phyloP scores from a whole-genome alignment of 2,113 vertebrate genomes.

The Ahaetulla prasina region DNA sequence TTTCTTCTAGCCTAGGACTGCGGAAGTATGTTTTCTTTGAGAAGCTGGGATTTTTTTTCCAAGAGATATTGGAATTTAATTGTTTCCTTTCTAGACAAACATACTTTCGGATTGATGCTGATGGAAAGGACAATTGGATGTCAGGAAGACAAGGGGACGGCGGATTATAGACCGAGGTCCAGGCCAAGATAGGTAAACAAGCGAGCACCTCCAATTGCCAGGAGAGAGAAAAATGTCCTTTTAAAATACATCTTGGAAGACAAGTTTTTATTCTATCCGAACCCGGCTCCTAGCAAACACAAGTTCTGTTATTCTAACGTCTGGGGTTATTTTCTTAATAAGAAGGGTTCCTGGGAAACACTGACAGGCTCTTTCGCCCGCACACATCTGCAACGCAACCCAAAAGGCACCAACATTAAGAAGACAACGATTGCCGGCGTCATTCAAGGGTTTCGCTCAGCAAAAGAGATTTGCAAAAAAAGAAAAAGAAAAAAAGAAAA shows the following conservation, averaged over 20 bases:
- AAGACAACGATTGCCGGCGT: constrained; percentile 11
- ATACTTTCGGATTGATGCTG: constrained; percentile 70
- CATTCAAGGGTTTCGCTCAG: neutral
- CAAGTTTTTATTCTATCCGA: constrained; percentile 60
- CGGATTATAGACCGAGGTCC: constrained; percentile 61
- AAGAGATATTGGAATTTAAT: constrained; percentile 73
- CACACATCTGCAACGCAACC: constrained; percentile 41
- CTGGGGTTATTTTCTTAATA: constrained; percentile 61
- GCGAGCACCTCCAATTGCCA: constrained; percentile 51
- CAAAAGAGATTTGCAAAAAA: constrained; percentile 10
- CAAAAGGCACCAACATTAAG: constrained; percentile 9
- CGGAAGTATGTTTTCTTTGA: constrained; percentile 68
- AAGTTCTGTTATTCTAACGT: constrained; percentile 63
- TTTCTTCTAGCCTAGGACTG: constrained; percentile 23
- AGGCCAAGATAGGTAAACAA: constrained; percentile 66
- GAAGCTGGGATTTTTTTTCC: constrained; percentile 59
- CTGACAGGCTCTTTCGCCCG: constrained; percentile 30
- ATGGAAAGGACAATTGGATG: constrained; percentile 69
- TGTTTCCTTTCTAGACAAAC: constrained; percentile 82
- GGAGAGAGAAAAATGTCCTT: constrained; percentile 41
- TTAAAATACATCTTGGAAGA: constrained; percentile 64
- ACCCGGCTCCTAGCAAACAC: constrained; percentile 49
- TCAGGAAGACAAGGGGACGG: constrained; percentile 60
- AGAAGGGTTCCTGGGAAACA: constrained; percentile 43
- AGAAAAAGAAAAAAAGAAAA: constrained; percentile 19